Conservation (phyloP, 1,140 invertebrate species). For the Bradynema listronoti region DNA sequence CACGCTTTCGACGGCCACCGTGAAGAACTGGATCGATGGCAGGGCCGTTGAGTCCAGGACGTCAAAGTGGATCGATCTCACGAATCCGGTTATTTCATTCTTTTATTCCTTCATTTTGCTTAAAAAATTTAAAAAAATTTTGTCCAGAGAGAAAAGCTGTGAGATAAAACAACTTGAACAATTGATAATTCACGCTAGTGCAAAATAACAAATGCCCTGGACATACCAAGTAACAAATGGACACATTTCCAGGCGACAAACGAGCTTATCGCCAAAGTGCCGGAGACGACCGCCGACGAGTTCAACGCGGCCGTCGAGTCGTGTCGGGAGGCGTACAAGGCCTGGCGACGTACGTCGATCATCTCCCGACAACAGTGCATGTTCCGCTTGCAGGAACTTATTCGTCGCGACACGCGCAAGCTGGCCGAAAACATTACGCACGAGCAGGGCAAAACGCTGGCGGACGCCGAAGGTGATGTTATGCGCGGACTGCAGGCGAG, state of each 20-base stretch:
- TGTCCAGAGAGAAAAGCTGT: neutral
- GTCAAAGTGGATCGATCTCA: constrained; percentile 52
- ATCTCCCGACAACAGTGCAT: constrained; percentile 88
- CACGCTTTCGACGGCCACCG: too few relatives aligned
- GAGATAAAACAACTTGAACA: constrained; percentile 59
- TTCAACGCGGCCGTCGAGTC: constrained; percentile 82
- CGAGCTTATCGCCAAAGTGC: constrained; percentile 72
- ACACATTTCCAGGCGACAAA: constrained; percentile 69
- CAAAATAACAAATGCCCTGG: constrained; percentile 58
- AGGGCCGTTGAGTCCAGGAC: constrained; percentile 54
- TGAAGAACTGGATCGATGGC: constrained; percentile 57
- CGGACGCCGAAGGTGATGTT: constrained; percentile 96
- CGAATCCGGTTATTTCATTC: constrained; percentile 46
- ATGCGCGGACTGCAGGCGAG: constrained; percentile 84
- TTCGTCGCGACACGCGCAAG: constrained; percentile 73
- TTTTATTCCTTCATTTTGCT: neutral
- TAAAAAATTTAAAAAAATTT: neutral
- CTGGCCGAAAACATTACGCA: constrained; percentile 82
- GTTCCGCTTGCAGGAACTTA: constrained; percentile 72
- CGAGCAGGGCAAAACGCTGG: constrained; percentile 94
- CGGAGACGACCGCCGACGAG: constrained; percentile 79
- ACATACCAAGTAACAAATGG: constrained; percentile 74
- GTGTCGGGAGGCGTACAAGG: constrained; percentile 71
- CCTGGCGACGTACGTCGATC: constrained; percentile 85
- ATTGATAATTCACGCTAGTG: too few relatives aligned